A percentile compares a stretch with the other conserved stretches of the same genome.
Conservation (phyloP, 2,113 vertebrate species). For the Hipposideros armiger region DNA sequence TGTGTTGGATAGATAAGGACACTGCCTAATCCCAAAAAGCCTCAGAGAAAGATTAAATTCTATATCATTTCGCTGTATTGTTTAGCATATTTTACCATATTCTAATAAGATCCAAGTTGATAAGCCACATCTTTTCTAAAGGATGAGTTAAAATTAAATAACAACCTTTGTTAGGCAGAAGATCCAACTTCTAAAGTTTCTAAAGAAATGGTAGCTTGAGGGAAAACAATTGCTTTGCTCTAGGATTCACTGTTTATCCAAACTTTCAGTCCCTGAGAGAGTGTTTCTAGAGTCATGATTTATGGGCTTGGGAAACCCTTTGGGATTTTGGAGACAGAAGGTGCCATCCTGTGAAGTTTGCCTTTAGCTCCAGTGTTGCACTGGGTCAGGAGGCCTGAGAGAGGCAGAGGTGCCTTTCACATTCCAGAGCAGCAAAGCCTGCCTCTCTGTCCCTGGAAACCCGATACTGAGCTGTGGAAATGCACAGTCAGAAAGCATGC, state of each 20-base stretch:
- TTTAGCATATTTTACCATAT: slow-evolving; percentile 81
- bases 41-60: slow-evolving; percentile 69
- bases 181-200: slow-evolving; percentile 54
- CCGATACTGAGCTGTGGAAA: slow-evolving; percentile 16
- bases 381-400: background rate
- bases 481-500: slow-evolving; percentile 19
- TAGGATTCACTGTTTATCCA: slow-evolving; percentile 2
- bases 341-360: background rate
- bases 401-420: background rate
- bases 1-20: slow-evolving; percentile 76
- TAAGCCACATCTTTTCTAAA: slow-evolving; percentile 67
- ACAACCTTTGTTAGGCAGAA: slow-evolving; percentile 50
- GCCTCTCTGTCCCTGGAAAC: slow-evolving; percentile 53
- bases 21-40: slow-evolving; percentile 48
- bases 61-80: slow-evolving; percentile 58
- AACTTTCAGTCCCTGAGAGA: background rate
- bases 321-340: background rate
- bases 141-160: slow-evolving; percentile 38
- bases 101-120: slow-evolving; percentile 75
- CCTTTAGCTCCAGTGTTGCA: background rate
- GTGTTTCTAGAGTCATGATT: background rate
- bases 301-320: background rate
- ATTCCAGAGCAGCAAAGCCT: background rate
- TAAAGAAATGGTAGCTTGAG: background rate
- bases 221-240: background rate